Base-by-base conservation (phyloP, 2,113 vertebrate genomes). In the Coregonus clupeaformis region DNA sequence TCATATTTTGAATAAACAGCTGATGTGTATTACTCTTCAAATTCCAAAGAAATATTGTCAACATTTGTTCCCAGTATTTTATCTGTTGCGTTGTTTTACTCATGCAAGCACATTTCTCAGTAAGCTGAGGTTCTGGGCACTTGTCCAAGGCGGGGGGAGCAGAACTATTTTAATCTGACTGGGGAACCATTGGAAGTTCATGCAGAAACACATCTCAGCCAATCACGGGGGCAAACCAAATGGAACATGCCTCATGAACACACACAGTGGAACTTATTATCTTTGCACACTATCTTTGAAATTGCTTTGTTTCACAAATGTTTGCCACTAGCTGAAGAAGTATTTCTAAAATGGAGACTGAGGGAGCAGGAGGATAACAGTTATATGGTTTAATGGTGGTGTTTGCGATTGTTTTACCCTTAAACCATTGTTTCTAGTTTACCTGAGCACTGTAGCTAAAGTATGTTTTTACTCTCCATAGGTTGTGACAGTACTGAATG, bases 401-500 rank as follows among this genome's bases (percentile, higher is more conserved):
- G 36, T 42, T 42, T 42, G 36, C 2, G 36, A 42, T 42, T 42
- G 9, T 12, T 42, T 11, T 42, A 12, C 7, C 9, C 36, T 36
- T 36, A 7, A 36, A 36, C 36, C 2, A 36, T 36, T 42, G 36
- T 42, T 42, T 42, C 9, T 42, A 42, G 9, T 11, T 11, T 42
- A 42, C 2, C 7, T 11, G 36, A 42, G 36, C 9, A 42, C 36
- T 1, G 36, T 42, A 42, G 36, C 36, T 42, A 42, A 42, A 42
- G 36, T 42, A 6, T 32, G 1, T 27, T 27, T 27, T 27, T 60
- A 72, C 45, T 49, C 14, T 63, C 6, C 65, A 1, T 86, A 99
- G 97, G 97, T 99, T 0, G 97, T 99, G 84, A 99, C 97, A 0
- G 89, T 99, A 79, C 94, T 99, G 80, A 99, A 99, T 0, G 97